These are phyloP conservation scores for Eledona agricola DNA, from an alignment of 2,888 invertebrate genomes.

Conservation along the genomic window DNA sequence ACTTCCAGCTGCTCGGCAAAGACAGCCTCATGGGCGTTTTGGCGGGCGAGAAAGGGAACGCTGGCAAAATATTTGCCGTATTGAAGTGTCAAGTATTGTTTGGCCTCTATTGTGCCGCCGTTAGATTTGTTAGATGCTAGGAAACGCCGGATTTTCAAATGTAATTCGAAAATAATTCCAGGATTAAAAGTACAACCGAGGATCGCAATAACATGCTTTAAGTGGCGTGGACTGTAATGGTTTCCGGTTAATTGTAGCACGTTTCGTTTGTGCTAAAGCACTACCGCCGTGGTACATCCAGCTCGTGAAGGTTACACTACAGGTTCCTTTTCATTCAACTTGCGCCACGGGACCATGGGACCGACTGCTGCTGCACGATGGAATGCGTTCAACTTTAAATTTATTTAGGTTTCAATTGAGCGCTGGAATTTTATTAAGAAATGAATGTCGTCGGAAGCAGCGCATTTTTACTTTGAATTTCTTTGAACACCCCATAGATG, in stretches of 20 bases:
- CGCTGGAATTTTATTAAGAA: too few relatives aligned
- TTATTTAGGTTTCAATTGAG: too few relatives aligned
- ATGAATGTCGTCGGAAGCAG: too few relatives aligned
- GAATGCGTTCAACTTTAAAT: too few relatives aligned
- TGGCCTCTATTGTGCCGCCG: constrained; percentile 56
- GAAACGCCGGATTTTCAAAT: constrained; percentile 44
- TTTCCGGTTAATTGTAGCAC: constrained; percentile 44
- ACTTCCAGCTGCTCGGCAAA: constrained; percentile 58
- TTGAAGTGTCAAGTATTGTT: constrained; percentile 64
- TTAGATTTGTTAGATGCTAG: constrained; percentile 60
- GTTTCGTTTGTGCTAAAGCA: constrained; percentile 36
- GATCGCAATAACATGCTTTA: constrained; percentile 43
- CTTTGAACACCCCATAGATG: too few relatives aligned
- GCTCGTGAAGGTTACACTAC: constrained; percentile 19
- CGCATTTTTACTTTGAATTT: too few relatives aligned
- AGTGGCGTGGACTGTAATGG: constrained; percentile 38
- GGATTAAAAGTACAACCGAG: constrained; percentile 45
- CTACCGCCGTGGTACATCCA: constrained; percentile 14
- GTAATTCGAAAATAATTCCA: constrained; percentile 53
- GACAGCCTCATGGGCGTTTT: constrained; percentile 40
- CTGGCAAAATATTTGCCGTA: constrained; percentile 63
- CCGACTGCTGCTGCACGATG: neutral
- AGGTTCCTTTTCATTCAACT: constrained; percentile 10
- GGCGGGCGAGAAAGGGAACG: constrained; percentile 50
- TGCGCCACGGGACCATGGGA: neutral